phyloP scores from a whole-genome alignment of 2,888 invertebrate species.

The Microctonus aethiopoides region DNA sequence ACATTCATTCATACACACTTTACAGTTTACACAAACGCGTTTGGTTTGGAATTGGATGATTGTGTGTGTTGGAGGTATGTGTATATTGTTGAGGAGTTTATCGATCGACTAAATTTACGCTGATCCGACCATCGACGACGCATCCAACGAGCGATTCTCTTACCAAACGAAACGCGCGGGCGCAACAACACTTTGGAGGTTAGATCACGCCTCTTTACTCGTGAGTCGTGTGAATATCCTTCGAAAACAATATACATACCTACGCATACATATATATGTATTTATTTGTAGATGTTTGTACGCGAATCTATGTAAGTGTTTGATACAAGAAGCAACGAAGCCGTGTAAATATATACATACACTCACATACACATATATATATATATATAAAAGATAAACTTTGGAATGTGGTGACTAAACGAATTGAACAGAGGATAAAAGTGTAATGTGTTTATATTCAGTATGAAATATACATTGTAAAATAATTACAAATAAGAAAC shows the following conservation, averaged over 20 bases:
- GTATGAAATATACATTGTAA: too few species aligned
- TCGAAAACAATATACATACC: background rate
- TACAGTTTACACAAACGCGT: too few species aligned
- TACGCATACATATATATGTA: background rate
- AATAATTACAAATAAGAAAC: too few species aligned
- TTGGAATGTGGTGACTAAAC: too few species aligned
- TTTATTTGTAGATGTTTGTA: background rate
- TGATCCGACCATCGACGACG: too few species aligned
- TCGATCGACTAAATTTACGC: background rate
- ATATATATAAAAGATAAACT: too few species aligned
- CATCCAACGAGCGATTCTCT: background rate
- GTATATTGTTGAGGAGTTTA: too few species aligned
- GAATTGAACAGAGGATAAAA: too few species aligned
- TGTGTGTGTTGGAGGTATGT: background rate
- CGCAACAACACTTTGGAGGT: conserved; percentile 6
- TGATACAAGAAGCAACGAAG: too few species aligned
- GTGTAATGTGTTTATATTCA: too few species aligned
- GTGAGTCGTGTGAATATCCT: conserved; percentile 7
- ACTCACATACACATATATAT: background rate
- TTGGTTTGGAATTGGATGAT: background rate
- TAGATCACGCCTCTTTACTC: conserved; percentile 23
- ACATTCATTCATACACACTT: too few species aligned
- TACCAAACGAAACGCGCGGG: conserved; percentile 7
- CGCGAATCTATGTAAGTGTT: background rate
- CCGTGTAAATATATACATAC: too few species aligned